phyloP scores from a whole-genome alignment of 1,140 invertebrate genomes.

The Drosophila obscura region DNA sequence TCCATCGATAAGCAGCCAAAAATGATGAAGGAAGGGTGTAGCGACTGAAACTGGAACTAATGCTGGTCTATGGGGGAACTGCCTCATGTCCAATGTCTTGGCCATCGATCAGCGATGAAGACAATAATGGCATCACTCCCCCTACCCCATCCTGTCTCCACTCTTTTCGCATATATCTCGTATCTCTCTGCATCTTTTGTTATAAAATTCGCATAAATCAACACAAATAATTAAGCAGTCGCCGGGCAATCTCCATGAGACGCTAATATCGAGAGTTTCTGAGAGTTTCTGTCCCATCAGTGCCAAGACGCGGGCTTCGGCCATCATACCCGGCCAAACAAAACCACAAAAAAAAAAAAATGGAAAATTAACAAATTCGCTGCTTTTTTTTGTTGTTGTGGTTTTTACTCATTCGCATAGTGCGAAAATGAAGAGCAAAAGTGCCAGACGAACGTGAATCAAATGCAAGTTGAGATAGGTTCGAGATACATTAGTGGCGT shows the following conservation, averaged over 20 bases:
- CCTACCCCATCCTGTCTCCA: background rate
- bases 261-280: slow-evolving; percentile 61
- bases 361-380: slow-evolving; percentile 62
- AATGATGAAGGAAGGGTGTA: background rate
- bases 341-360: slow-evolving; percentile 2
- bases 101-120: slow-evolving; percentile 57
- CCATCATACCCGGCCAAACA: slow-evolving; percentile 17
- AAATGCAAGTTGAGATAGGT: slow-evolving; percentile 47
- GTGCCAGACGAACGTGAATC: slow-evolving; percentile 24
- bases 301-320: slow-evolving; percentile 24
- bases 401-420: slow-evolving; percentile 39
- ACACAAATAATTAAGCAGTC: slow-evolving; percentile 74
- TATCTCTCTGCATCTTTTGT: slow-evolving; percentile 47
- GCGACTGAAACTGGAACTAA: slow-evolving; percentile 56
- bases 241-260: slow-evolving; percentile 47
- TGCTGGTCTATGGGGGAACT: slow-evolving; percentile 28
- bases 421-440: slow-evolving; percentile 62
- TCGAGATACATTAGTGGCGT: slow-evolving; percentile 7
- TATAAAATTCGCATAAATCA: slow-evolving; percentile 77
- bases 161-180: slow-evolving; percentile 1
- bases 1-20: slow-evolving; percentile 10
- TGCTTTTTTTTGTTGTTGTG: slow-evolving; percentile 33
- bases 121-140: slow-evolving; percentile 52
- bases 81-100: slow-evolving; percentile 25
- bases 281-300: slow-evolving; percentile 46